Base-by-base conservation (phyloP, 2,888 invertebrate genomes). In the Harmothoe impar region DNA sequence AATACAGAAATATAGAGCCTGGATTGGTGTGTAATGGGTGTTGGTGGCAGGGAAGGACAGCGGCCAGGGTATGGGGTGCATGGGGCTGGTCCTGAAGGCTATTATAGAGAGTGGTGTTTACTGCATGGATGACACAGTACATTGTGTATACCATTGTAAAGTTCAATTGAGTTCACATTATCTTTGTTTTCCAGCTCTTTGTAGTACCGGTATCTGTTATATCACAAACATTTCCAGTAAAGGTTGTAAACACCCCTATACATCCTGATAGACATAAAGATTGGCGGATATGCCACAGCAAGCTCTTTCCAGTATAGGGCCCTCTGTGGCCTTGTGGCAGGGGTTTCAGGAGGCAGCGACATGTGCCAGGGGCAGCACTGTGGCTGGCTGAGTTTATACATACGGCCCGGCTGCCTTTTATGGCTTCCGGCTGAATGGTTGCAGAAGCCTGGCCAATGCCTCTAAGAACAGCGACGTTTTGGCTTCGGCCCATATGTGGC, bases 1-100 rank as follows among this genome's bases (percentile, higher is more conserved):
- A 86, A 86, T 86, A 86, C 54, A 54, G 86, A 86, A 86, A 86
- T 86, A 86, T 86, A 86, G 86, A 86, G 86, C 31, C 29, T 54
- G 25, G 86, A 86, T 86, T 86, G 54, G 86, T 52, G 86, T 86
- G 54, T 86, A 86, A 86, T 86, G 86, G 86, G 86, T 23, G 86
- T 86, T 86, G 51, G 86, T 86, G 86, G 54, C 62, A 20, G 62
- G 62, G 7, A 3, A 7, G 62, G 62, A 62, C 62, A 62, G 62
- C 20, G 62, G 23, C 62, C 62, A 43, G 43, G 43, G 43, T 43
- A 43, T 3, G 43, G 10, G n/a, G n/a, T n/a, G n/a, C n/a, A 3
- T 43, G 43, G 10, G 62, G 62, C 62, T n/a, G 62, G 20, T 43
- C 43, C 43, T 43, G 43, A 43, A 43, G 10, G 43, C 43, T 43